Evolutionary conservation across 2,797 vertebrate genomes (phyloP).

Genomic region (Australoheros facetus): DNA sequence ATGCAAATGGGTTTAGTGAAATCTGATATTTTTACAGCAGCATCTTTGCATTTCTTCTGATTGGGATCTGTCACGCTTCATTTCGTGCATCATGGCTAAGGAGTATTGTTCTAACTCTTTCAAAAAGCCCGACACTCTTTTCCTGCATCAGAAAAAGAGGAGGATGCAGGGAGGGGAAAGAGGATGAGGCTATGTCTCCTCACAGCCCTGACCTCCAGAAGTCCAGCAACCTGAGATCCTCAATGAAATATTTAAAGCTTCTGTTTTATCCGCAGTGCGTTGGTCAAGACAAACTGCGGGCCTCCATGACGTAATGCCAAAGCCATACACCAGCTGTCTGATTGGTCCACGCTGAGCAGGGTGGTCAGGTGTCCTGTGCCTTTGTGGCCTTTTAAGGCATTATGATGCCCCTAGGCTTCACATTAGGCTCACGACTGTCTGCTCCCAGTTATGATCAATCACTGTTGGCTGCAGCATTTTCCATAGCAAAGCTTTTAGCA

Average conservation of each 20-base stretch:
- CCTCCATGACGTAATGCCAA: slow-evolving; percentile 80
- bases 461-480: slow-evolving; percentile 24
- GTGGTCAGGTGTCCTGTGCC: slow-evolving; percentile 70
- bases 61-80: neutral
- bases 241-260: slow-evolving; percentile 86
- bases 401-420: slow-evolving; percentile 67
- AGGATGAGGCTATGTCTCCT: slow-evolving; percentile 46
- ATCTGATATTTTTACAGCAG: neutral
- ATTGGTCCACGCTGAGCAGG: slow-evolving; percentile 63
- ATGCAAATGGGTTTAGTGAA: neutral
- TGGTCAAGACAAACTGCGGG: slow-evolving; percentile 73
- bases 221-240: slow-evolving; percentile 81
- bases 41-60: neutral
- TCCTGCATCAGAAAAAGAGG: slow-evolving; percentile 25
- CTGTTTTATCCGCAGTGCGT: slow-evolving; percentile 85
- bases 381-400: slow-evolving; percentile 70
- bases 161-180: neutral
- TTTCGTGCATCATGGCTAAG: neutral
- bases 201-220: slow-evolving; percentile 77
- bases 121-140: neutral
- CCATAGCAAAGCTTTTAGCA: slow-evolving; percentile 55
- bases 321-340: slow-evolving; percentile 37
- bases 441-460: slow-evolving; percentile 60
- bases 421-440: slow-evolving; percentile 59
- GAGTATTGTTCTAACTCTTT: slow-evolving; percentile 1